phyloP scores from a whole-genome alignment of 2,113 vertebrate genomes.

The Halichoeres trimaculatus region DNA sequence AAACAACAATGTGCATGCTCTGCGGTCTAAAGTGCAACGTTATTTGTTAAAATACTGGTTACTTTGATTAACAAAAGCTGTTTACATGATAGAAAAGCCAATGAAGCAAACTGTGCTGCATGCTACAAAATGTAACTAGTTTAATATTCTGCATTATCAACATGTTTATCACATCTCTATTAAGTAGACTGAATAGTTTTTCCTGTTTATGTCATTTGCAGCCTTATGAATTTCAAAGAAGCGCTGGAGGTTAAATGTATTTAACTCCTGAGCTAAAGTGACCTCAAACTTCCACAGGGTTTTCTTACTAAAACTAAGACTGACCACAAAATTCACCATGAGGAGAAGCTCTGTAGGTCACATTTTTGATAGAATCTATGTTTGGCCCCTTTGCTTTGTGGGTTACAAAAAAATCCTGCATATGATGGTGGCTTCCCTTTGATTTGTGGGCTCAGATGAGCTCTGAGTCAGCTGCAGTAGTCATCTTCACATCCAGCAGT shows the following conservation, averaged over 20 bases:
- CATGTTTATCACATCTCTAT: too few relatives aligned
- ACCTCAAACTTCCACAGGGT: neutral
- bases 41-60: neutral
- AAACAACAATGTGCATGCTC: too few relatives aligned
- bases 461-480: slow-evolving; percentile 63
- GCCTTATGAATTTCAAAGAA: neutral
- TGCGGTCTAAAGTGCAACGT: too few relatives aligned
- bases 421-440: slow-evolving; percentile 30
- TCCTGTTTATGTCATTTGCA: too few relatives aligned
- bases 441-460: slow-evolving; percentile 61
- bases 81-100: neutral
- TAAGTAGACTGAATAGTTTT: too few relatives aligned
- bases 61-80: too few relatives aligned
- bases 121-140: neutral
- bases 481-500: slow-evolving; percentile 60
- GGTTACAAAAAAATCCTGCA: neutral
- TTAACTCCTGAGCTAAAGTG: neutral
- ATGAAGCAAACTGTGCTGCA: neutral
- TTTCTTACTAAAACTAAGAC: too few relatives aligned
- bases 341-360: neutral
- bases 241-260: neutral
- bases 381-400: slow-evolving; percentile 8
- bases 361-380: neutral
- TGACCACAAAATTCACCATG: neutral
- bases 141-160: too few relatives aligned